Conservation (phyloP, 1,140 invertebrate species). For the Uloborus diversus region DNA sequence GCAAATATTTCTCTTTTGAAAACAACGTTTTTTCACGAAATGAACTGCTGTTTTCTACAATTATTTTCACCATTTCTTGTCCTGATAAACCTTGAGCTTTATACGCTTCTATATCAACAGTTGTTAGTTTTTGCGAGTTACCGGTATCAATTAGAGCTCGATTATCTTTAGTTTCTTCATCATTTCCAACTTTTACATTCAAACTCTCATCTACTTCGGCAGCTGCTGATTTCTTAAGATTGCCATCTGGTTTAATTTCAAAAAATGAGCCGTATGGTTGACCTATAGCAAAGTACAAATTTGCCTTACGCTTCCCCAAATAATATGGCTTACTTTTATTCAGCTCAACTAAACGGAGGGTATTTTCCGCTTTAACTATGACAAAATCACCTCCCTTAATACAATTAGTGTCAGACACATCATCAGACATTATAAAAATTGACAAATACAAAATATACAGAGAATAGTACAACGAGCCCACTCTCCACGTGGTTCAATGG, state of each 20-base stretch:
- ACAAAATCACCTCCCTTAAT: constrained; percentile 61
- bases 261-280: constrained; percentile 81
- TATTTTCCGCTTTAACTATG: constrained; percentile 60
- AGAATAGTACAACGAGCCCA: background rate
- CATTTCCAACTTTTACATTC: constrained; percentile 64
- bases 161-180: constrained; percentile 78
- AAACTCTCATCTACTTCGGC: constrained; percentile 54
- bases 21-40: constrained; percentile 85
- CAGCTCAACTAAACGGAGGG: constrained; percentile 61
- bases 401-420: background rate
- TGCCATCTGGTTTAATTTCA: constrained; percentile 75
- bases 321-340: constrained; percentile 61
- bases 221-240: constrained; percentile 62
- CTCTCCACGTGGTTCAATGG: constrained; percentile 32
- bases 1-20: constrained; percentile 93
- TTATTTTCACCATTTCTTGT: constrained; percentile 81
- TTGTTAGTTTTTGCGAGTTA: constrained; percentile 84
- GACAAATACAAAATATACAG: background rate
- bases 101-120: constrained; percentile 81
- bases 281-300: constrained; percentile 75
- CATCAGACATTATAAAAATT: background rate
- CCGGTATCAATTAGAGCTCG: constrained; percentile 84
- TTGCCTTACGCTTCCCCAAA: constrained; percentile 69
- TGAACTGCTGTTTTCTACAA: constrained; percentile 89
- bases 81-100: constrained; percentile 78